Base-by-base conservation (phyloP, 2,888 invertebrate species). In the Dynastes maya region DNA sequence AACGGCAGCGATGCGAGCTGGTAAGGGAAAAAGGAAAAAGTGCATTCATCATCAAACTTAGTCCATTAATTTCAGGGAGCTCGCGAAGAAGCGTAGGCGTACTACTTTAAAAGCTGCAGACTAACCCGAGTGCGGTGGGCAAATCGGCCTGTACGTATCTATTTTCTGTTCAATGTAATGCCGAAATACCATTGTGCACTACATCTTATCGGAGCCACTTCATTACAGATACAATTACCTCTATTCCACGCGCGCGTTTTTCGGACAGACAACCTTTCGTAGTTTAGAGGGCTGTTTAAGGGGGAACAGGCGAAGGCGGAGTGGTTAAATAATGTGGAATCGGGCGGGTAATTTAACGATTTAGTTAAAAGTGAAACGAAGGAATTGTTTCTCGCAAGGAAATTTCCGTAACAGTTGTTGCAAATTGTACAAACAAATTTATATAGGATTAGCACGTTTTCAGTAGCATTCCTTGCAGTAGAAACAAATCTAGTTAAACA, bases 11-110 rank as follows among this genome's bases (percentile, higher is more conserved):
- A 6, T 5, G 16, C 55, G n/a, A 55, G n/a, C 11, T 3, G 16
- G 55, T 6, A 55, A 55, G 5, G 16, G 6, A 16, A 55, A 8
- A 13, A 45, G 16, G 55, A 55, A 55, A 55, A 55, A 55, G n/a
- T 55, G 55, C 55, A 55, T 55, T n/a, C 55, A 55, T 55, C 55
- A 55, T 55, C 55, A 16, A 55, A 55, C 55, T 55, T 55, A 8
- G 55, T 16, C 55, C 55, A 55, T 55, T 55, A 55, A 55, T n/a
- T 55, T 55, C 8, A n/a, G 55, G 32, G 16, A 16, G 16, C n/a
- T 16, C 55, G 55, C 55, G 55, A 55, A n/a, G 16, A 16, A 55
- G 6, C 16, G 16, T 16, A n/a, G 3, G 45, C 45, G 45, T 45
- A 45, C 8, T 45, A 45, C 8, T 45, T 45, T 45, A 45, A 45